Evolutionary conservation across 2,888 invertebrate species (phyloP), one percentile per base, ranked within the genome.

Genomic region (Monoplex corrugatus): DNA sequence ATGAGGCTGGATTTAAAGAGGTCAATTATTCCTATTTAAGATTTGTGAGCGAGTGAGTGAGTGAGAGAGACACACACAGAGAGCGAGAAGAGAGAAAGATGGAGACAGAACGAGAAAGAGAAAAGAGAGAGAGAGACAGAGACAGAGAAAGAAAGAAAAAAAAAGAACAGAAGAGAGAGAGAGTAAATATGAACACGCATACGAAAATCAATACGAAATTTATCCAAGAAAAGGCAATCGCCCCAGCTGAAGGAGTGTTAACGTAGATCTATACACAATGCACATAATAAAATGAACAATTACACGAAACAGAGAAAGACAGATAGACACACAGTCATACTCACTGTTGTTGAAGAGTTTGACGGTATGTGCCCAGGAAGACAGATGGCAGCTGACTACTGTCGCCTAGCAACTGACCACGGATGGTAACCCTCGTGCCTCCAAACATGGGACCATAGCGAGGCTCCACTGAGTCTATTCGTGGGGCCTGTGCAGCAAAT

Each of bases 341-440:
- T 50, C 40, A 44, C 90, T 88, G 38, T 87, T 72, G 43, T 28
- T 68, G n/a, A 28, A 89, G 32, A n/a, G 87, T 50, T 75, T 90
- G 90, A 40, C 23, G 40, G 8, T n/a, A 19, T 45, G 68, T 75
- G 38, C 23, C 85, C 32, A 90, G 40, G 28, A 89, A 83, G 45
- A 91, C 83, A 10, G 82, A 38, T 2, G 80, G 43, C 23, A 23
- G n/a, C 28, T 89, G 50, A 28, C 35, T 85, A 2, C 80, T 57
- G 80, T 89, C 89, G 32, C 89, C 90, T 43, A 92, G 90, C 35
- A 91, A 89, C 38, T 89, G 87, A 23, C 99, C 99, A 89, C 98
- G 98, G 92, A 99, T 97, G 3, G 98, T 98, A 91, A 99, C 96
- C 94, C 98, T 97, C 0, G 99, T 99, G 3, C 99, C 99, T n/a